Conservation (phyloP, 2,888 invertebrate species). For the Sialis lutaria region DNA sequence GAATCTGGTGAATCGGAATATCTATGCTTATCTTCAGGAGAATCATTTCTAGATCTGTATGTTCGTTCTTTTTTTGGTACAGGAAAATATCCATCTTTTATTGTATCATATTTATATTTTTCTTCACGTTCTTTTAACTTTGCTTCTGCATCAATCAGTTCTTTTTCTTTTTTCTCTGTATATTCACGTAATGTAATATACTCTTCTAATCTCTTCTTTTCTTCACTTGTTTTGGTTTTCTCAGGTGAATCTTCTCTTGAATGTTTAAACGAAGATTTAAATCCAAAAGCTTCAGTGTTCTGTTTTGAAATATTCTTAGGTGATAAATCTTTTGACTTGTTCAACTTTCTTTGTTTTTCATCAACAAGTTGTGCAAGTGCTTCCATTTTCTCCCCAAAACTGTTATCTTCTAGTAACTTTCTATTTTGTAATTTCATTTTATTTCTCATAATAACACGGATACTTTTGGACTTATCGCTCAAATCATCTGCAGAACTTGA, state of each 20-base stretch:
- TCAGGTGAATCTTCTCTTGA: not conserved
- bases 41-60: not conserved
- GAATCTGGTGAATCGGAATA: not conserved
- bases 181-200: not conserved
- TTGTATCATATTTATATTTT: not conserved
- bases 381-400: conserved; percentile 23
- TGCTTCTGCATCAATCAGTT: not conserved
- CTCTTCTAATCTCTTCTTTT: too few species aligned
- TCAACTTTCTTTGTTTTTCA: conserved; percentile 17
- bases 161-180: not conserved
- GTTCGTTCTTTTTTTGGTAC: not conserved
- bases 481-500: conserved; percentile 22
- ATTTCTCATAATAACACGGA: conserved; percentile 47
- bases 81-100: not conserved
- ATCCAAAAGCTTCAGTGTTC: conserved; percentile 21
- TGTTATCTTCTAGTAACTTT: conserved; percentile 26
- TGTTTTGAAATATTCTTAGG: not conserved
- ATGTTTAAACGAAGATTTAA: not conserved
- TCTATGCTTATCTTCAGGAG: not conserved
- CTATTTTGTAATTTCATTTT: conserved; percentile 30
- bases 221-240: not conserved
- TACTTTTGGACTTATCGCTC: conserved; percentile 36
- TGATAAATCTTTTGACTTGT: not conserved
- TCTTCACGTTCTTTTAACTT: not conserved
- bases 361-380: conserved; percentile 28